phyloP scores from a whole-genome alignment of 2,888 invertebrate genomes.

The Drosophila sordidula region DNA sequence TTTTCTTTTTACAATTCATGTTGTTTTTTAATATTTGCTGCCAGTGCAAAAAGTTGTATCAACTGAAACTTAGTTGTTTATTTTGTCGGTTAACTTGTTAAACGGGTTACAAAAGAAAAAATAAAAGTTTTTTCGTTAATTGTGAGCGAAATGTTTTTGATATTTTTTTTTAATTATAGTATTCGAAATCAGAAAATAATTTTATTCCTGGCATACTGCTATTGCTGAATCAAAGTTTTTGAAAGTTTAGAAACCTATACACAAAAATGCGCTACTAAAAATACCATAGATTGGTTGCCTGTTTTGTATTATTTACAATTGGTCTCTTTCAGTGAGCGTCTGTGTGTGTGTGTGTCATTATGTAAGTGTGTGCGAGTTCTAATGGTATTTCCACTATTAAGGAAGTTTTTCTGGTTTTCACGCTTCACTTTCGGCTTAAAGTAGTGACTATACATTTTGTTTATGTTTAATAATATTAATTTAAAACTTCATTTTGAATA shows the following conservation, averaged over 20 bases:
- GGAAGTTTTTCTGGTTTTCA: slow-evolving; percentile 58
- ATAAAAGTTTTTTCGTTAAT: slow-evolving; percentile 65
- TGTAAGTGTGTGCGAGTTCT: slow-evolving; percentile 56
- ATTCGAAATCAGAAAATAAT: slow-evolving; percentile 67
- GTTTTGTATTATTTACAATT: slow-evolving; percentile 70
- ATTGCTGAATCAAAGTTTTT: slow-evolving; percentile 28
- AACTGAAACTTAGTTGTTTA: slow-evolving; percentile 54
- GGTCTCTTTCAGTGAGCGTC: slow-evolving; percentile 41
- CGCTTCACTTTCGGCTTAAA: slow-evolving; percentile 79
- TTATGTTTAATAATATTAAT: slow-evolving; percentile 79
- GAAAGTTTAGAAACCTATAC: slow-evolving; percentile 59
- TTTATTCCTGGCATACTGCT: slow-evolving; percentile 70
- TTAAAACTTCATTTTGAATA: slow-evolving; percentile 71
- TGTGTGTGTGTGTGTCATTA: slow-evolving; percentile 46
- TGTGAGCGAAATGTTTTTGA: slow-evolving; percentile 61
- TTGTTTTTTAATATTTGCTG: slow-evolving; percentile 71
- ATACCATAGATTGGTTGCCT: slow-evolving; percentile 47
- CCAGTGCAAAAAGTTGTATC: slow-evolving; percentile 83
- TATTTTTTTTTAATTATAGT: slow-evolving; percentile 26
- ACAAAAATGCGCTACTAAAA: slow-evolving; percentile 69
- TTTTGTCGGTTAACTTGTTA: slow-evolving; percentile 17
- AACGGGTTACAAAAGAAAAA: slow-evolving; percentile 69
- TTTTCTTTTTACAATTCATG: slow-evolving; percentile 77
- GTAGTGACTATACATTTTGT: slow-evolving; percentile 85
- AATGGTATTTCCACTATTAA: slow-evolving; percentile 65